Evolutionary conservation across 2,888 invertebrate genomes (phyloP).

Genomic region (Eristalis pertinax): DNA sequence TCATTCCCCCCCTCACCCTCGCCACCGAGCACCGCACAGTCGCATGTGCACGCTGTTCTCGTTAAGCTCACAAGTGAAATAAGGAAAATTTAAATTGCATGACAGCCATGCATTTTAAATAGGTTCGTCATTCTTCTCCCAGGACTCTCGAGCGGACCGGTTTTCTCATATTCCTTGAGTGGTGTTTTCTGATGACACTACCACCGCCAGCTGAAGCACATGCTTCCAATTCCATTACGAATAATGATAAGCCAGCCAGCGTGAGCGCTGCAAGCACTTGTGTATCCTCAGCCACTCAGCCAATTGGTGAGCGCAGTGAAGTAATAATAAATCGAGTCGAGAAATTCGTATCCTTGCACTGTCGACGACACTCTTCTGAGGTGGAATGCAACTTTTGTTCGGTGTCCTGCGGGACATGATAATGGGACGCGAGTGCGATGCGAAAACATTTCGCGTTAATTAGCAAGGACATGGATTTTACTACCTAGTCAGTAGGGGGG

Average conservation of each 20-base stretch:
- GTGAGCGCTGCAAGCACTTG: conserved; percentile 31
- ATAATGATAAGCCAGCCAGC: conserved; percentile 25
- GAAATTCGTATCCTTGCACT: conserved; percentile 29
- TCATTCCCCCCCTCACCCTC: neutral
- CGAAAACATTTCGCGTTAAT: conserved; percentile 50
- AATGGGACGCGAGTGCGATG: conserved; percentile 42
- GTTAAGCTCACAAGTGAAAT: conserved; percentile 21
- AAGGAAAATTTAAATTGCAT: conserved; percentile 62
- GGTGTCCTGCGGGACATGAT: conserved; percentile 60
- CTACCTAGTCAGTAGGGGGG: neutral
- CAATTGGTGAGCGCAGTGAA: conserved; percentile 60
- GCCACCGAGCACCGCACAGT: neutral
- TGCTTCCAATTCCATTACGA: conserved; percentile 41
- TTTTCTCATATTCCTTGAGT: conserved; percentile 50
- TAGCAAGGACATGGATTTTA: conserved; percentile 51
- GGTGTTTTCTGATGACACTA: conserved; percentile 43
- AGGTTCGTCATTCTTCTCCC: conserved; percentile 56
- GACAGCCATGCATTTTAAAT: conserved; percentile 68
- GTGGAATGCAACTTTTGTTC: conserved; percentile 25
- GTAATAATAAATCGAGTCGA: conserved; percentile 60
- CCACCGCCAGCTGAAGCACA: conserved; percentile 39
- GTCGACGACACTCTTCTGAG: conserved; percentile 8
- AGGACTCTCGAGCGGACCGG: conserved; percentile 43
- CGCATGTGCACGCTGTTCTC: conserved; percentile 1
- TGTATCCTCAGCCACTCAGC: conserved; percentile 40